phyloP scores from a whole-genome alignment of 2,797 vertebrate genomes.

The Anguilla marmorata region DNA sequence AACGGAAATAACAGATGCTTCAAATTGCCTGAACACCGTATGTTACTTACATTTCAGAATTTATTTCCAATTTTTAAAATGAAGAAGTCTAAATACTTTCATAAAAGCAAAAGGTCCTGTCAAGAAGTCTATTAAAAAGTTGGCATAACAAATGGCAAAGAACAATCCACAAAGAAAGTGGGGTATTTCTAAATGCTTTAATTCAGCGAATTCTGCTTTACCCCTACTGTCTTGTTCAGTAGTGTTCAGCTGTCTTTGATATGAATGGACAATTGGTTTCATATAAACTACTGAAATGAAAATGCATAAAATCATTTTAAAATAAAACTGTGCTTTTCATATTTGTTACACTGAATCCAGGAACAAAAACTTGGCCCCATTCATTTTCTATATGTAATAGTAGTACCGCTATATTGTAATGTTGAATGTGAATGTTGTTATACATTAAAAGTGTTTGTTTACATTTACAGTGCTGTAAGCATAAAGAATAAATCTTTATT shows the following conservation, averaged over 20 bases:
- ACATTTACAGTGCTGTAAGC: conserved; percentile 66
- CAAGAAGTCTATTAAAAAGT: conserved; percentile 48
- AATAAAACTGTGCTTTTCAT: conserved; percentile 76
- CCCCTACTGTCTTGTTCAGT: conserved; percentile 71
- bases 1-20: conserved; percentile 1
- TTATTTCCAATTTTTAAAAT: conserved; percentile 55
- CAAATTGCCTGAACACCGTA: conserved; percentile 50
- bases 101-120: conserved; percentile 37
- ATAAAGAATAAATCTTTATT: conserved; percentile 76
- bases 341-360: conserved; percentile 62
- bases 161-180: conserved; percentile 64
- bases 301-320: conserved; percentile 51
- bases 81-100: conserved; percentile 42
- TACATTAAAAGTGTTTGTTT: conserved; percentile 76
- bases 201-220: conserved; percentile 55
- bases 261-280: conserved; percentile 52
- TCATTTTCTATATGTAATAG: conserved; percentile 69
- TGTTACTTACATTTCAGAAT: conserved; percentile 40
- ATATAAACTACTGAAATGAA: conserved; percentile 64
- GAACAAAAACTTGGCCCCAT: conserved; percentile 65
- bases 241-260: conserved; percentile 74
- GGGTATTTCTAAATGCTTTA: conserved; percentile 70
- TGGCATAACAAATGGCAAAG: conserved; percentile 50
- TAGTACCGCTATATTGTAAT: conserved; percentile 74
- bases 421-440: conserved; percentile 72